A percentile compares a stretch with the other conserved stretches of the same genome.
These are phyloP conservation scores for Dusona sp. DNA, from an alignment of 2,888 invertebrate species.

Conservation along the genomic window DNA sequence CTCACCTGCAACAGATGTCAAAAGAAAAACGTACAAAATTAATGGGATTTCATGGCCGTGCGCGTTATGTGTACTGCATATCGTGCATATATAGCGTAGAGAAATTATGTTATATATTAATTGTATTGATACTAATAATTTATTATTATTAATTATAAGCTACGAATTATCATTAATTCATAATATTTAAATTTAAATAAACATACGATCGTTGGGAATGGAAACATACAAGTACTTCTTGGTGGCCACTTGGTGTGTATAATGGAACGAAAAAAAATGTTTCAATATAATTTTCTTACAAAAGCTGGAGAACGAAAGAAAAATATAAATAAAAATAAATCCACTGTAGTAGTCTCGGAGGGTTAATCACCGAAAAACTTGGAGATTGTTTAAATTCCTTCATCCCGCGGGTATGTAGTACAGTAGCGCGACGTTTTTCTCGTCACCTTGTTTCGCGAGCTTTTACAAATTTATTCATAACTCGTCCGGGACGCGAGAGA, in stretches of 20 bases:
- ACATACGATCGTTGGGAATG: background rate
- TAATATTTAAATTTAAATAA: background rate
- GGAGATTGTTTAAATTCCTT: constrained; percentile 17
- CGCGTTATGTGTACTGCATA: background rate
- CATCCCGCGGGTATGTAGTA: constrained; percentile 11
- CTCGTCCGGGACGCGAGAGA: constrained; percentile 60
- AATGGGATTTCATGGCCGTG: background rate
- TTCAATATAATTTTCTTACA: background rate
- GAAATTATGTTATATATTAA: background rate
- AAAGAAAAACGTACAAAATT: constrained; percentile 2
- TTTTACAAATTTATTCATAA: constrained; percentile 74
- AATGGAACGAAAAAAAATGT: background rate
- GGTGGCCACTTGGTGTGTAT: background rate
- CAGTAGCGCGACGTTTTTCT: constrained; percentile 11
- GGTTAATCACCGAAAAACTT: constrained; percentile 34
- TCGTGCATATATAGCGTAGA: background rate
- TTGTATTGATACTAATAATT: background rate
- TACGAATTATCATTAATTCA: background rate
- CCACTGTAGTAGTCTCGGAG: background rate
- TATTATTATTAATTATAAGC: background rate
- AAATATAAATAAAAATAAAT: background rate
- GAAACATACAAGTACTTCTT: background rate
- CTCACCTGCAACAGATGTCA: constrained; percentile 39
- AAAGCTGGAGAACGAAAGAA: background rate
- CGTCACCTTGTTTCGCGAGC: constrained; percentile 58